Base-by-base conservation (phyloP, 2,797 vertebrate genomes). In the Pipistrellus nathusii region DNA sequence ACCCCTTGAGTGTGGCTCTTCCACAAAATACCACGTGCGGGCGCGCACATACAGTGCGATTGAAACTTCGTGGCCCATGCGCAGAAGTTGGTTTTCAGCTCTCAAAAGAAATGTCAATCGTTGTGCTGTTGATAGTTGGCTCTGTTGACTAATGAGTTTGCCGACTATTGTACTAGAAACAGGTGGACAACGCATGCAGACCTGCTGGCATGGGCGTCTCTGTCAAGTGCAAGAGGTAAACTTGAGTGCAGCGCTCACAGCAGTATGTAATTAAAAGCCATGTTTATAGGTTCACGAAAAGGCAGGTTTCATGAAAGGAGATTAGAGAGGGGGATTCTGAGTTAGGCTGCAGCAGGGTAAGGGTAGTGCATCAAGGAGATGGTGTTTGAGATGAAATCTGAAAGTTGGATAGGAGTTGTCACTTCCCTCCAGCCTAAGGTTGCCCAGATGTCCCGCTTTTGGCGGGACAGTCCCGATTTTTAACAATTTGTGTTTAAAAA, bases 291-390 rank as follows among this genome's bases (percentile, higher is more conserved):
- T 41, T 41, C 38, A 41, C 10, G 11, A 46, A 46, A 46, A n/a
- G 69, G 12, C 32, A 41, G 80, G 35, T n/a, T 27, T 66, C 32
- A 0, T n/a, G 53, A 66, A 90, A 91, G 35, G 35, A 85, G 66
- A 51, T 59, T 23, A 20, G 85, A 78, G 55, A 94, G 68, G 55
- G 81, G 46, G 35, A 55, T 64, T 95, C 35, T 92, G 73, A 62
- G 27, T 35, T 46, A 64, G 90, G 55, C 55, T 69, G 38, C 8
- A 30, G 32, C 71, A 12, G 48, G 88, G 14, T 51, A 27, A 80
- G 53, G 71, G 48, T 27, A 68, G 35, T 85, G 71, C 88, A 83
- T 69, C 27, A 75, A 92, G 90, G 81, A 94, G 76, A 69, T 12
- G 4, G 7, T 88, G 69, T 72, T 55, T 73, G 84, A 91, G 32